Evolutionary conservation across 1,140 invertebrate species (phyloP).

Genomic region (Drosophila gunungcola): DNA sequence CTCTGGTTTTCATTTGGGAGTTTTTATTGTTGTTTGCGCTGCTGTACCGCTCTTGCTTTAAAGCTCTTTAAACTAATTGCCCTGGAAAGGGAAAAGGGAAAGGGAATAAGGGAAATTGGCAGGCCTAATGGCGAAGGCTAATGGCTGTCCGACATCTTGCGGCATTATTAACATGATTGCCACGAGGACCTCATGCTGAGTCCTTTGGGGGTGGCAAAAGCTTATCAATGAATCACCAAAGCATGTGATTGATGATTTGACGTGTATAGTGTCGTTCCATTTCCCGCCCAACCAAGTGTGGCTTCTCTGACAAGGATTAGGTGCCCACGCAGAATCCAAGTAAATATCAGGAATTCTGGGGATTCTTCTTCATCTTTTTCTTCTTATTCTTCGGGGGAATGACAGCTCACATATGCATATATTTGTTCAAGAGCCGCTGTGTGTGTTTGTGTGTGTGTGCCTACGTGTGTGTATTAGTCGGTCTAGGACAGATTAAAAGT

Average conservation of each 20-base stretch:
- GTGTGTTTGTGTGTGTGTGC: constrained; percentile 17
- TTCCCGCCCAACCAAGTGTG: constrained; percentile 54
- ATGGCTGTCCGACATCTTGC: constrained; percentile 64
- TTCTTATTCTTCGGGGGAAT: constrained; percentile 5
- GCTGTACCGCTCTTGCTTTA: constrained; percentile 34
- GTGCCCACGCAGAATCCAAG: constrained; percentile 55
- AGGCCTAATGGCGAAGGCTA: constrained; percentile 49
- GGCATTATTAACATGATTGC: constrained; percentile 81
- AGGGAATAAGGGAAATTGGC: too few relatives aligned
- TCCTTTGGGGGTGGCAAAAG: constrained; percentile 27
- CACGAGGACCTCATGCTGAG: constrained; percentile 32
- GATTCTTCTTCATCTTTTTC: background rate
- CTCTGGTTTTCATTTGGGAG: constrained; percentile 38
- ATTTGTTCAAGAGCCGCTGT: constrained; percentile 30
- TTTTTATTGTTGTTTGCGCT: constrained; percentile 32
- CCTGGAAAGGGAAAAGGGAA: background rate
- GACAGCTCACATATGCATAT: constrained; percentile 72
- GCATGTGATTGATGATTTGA: constrained; percentile 79
- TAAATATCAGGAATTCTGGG: constrained; percentile 51
- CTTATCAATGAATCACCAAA: constrained; percentile 82
- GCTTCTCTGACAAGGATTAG: constrained; percentile 75
- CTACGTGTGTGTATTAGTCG: constrained; percentile 38
- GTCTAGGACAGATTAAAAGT: constrained; percentile 77
- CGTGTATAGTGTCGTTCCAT: constrained; percentile 58
- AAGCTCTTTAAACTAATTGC: constrained; percentile 62